A percentile compares a stretch with the other conserved stretches of the same genome.
phyloP scores from a whole-genome alignment of 2,797 vertebrate genomes.

The Staurois parvus region DNA sequence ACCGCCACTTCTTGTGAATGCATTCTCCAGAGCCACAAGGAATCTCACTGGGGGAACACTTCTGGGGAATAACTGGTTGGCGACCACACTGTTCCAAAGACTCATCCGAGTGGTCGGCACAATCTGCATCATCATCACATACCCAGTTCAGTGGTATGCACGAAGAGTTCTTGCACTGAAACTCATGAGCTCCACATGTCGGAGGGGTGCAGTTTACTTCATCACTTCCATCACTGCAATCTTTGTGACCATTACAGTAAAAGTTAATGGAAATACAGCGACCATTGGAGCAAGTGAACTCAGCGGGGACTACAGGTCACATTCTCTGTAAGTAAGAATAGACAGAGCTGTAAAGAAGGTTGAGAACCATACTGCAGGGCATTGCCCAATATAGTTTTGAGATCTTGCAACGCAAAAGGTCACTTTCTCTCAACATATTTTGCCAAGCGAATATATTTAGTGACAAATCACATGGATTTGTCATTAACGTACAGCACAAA shows the following conservation, averaged over 20 bases:
- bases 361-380: background rate
- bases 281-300: slow-evolving; percentile 92
- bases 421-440: too few species aligned
- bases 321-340: slow-evolving; percentile 80
- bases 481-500: too few species aligned
- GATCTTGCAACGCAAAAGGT: too few species aligned
- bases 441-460: too few species aligned
- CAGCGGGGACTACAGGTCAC: slow-evolving; percentile 90
- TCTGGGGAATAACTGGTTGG: slow-evolving; percentile 81
- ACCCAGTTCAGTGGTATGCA: slow-evolving; percentile 94
- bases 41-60: slow-evolving; percentile 86
- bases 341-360: too few species aligned
- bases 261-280: slow-evolving; percentile 94
- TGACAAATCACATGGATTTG: too few species aligned
- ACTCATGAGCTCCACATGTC: slow-evolving; percentile 88
- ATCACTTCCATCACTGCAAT: slow-evolving; percentile 91
- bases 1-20: slow-evolving; percentile 95
- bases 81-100: slow-evolving; percentile 87
- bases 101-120: slow-evolving; percentile 93
- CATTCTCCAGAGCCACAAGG: slow-evolving; percentile 93
- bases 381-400: too few species aligned
- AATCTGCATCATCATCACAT: slow-evolving; percentile 95
- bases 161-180: slow-evolving; percentile 89
- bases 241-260: slow-evolving; percentile 93
- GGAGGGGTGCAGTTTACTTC: slow-evolving; percentile 87